These are phyloP conservation scores for Lacerta agilis DNA, from an alignment of 2,797 vertebrate species.

Conservation along the genomic window DNA sequence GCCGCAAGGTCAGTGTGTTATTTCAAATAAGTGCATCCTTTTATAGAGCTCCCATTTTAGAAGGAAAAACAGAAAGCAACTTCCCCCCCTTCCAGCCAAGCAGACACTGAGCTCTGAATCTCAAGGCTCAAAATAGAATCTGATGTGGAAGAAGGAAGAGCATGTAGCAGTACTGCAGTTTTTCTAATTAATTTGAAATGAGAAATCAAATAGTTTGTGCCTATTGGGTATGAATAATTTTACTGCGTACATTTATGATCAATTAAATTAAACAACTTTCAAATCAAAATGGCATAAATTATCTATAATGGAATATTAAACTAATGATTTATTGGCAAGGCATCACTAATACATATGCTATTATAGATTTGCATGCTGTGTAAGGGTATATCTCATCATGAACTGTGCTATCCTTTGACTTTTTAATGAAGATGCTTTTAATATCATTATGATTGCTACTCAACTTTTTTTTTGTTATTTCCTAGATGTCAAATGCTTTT, in stretches of 20 bases:
- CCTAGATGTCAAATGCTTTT: background rate
- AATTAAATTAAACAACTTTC: conserved; percentile 45
- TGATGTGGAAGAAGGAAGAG: background rate
- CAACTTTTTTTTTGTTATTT: conserved; percentile 19
- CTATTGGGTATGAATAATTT: conserved; percentile 36
- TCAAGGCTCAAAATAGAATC: conserved; percentile 31
- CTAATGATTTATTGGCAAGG: conserved; percentile 27
- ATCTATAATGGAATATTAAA: conserved; percentile 37
- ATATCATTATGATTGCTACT: conserved; percentile 8
- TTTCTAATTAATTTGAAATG: conserved; percentile 41
- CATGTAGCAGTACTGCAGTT: background rate
- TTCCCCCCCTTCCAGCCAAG: background rate
- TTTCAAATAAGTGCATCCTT: background rate
- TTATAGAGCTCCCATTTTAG: background rate
- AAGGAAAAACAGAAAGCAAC: background rate
- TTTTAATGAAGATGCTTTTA: conserved; percentile 15
- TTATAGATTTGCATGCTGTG: conserved; percentile 4
- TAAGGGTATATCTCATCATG: conserved; percentile 13
- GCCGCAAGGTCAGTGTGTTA: background rate
- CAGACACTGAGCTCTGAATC: background rate
- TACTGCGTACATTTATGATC: conserved; percentile 28
- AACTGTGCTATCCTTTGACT: background rate
- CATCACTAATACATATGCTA: conserved; percentile 3
- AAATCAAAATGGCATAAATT: conserved; percentile 46
- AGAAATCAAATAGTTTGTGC: conserved; percentile 29